Evolutionary conservation across 2,113 vertebrate genomes (phyloP).

Genomic region (Poecilia latipinna): DNA sequence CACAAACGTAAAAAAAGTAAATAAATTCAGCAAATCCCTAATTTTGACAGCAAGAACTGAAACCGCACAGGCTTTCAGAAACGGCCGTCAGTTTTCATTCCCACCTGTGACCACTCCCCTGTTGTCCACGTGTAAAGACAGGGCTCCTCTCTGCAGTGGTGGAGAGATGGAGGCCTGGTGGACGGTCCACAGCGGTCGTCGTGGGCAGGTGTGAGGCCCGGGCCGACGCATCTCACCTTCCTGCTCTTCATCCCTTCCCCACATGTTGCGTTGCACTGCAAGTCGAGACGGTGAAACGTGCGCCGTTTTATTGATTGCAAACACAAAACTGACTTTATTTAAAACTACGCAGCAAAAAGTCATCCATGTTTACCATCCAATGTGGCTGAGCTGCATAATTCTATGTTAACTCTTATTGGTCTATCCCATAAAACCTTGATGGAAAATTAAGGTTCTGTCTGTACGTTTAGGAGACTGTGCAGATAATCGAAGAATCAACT

Average conservation of each 20-base stretch:
- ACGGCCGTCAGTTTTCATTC: neutral
- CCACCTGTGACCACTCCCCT: conserved; percentile 88
- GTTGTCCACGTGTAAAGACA: conserved; percentile 85
- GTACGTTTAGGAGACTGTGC: conserved; percentile 19
- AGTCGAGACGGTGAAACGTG: conserved; percentile 31
- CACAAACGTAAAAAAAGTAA: neutral
- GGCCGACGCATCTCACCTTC: conserved; percentile 81
- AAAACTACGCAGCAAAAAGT: too few relatives aligned
- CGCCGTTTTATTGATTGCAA: conserved; percentile 47
- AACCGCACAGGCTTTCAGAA: neutral
- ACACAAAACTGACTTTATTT: neutral
- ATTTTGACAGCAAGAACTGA: neutral
- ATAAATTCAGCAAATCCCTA: neutral
- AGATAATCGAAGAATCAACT: too few relatives aligned
- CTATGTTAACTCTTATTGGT: neutral
- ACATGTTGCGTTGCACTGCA: conserved; percentile 85
- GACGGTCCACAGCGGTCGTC: conserved; percentile 82
- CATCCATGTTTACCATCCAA: neutral
- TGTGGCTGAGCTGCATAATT: neutral
- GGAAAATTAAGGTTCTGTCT: conserved; percentile 21
- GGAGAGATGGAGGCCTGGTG: conserved; percentile 73
- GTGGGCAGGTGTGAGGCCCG: conserved; percentile 71
- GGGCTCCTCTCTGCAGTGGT: conserved; percentile 75
- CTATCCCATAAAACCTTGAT: neutral
- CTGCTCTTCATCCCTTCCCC: conserved; percentile 77